These are phyloP conservation scores for Dasypus novemcinctus DNA, from an alignment of 2,113 vertebrate species.

Conservation along the genomic window DNA sequence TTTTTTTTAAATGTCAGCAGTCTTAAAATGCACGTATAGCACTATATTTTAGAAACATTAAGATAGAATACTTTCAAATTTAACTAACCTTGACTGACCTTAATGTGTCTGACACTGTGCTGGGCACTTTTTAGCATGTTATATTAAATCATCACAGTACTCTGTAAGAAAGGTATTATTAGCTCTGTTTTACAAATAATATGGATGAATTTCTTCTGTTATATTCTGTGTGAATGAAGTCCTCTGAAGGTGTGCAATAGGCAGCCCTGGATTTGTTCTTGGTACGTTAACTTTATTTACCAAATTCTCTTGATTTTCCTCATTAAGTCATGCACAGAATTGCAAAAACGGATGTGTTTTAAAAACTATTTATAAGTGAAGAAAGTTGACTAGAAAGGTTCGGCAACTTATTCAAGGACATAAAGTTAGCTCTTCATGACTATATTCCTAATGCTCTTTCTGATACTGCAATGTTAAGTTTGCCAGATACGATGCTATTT, in stretches of 20 bases:
- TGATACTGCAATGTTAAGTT: background rate
- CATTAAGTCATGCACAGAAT: background rate
- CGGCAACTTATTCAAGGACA: background rate
- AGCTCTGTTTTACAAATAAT: background rate
- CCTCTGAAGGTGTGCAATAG: background rate
- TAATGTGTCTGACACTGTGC: background rate
- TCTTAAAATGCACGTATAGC: conserved; percentile 17
- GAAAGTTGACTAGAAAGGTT: background rate
- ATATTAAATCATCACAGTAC: background rate
- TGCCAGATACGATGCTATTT: conserved; percentile 1
- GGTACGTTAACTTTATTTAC: background rate
- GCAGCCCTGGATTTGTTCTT: conserved; percentile 23
- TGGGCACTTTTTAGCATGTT: background rate
- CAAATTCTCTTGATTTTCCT: background rate
- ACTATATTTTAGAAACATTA: background rate
- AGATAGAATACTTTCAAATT: background rate
- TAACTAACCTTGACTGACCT: background rate
- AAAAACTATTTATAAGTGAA: conserved; percentile 13
- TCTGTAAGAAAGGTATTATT: background rate
- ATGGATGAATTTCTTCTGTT: background rate
- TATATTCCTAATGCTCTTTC: background rate
- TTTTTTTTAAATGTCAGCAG: background rate
- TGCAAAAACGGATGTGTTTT: background rate
- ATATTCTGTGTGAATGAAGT: background rate
- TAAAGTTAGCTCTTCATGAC: background rate